Evolutionary conservation across 2,797 vertebrate genomes (phyloP).

Genomic region (Lemur catta): DNA sequence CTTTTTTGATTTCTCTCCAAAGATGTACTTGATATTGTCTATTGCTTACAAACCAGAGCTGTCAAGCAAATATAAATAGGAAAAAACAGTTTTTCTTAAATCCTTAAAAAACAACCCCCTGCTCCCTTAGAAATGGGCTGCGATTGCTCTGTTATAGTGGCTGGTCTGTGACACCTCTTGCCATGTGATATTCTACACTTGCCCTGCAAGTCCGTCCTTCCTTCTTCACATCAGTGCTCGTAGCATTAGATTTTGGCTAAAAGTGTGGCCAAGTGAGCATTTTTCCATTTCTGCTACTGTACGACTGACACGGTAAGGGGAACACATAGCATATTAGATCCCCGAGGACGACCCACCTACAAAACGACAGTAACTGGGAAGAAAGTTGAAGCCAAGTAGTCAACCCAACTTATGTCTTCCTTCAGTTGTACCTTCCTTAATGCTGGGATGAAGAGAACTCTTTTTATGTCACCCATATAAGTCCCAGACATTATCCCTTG

Average conservation of each 20-base stretch:
- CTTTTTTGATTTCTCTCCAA: not conserved
- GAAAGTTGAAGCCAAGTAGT: not conserved
- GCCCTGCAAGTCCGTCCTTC: not conserved
- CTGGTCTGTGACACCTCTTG: not conserved
- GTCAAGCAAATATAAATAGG: not conserved
- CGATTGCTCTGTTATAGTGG: not conserved
- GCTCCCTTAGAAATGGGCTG: not conserved
- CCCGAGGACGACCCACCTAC: not conserved
- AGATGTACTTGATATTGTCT: not conserved
- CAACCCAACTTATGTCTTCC: not conserved
- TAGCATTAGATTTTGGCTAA: not conserved
- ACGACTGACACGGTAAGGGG: not conserved
- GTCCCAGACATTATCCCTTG: not conserved
- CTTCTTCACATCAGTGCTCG: not conserved
- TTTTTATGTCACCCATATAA: not conserved
- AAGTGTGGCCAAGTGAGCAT: not conserved
- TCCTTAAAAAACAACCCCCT: not conserved
- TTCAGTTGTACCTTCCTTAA: not conserved
- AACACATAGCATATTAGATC: not conserved
- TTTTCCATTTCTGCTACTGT: not conserved
- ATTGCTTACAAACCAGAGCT: not conserved
- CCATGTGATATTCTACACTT: not conserved
- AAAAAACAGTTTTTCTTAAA: not conserved
- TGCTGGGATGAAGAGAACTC: not conserved
- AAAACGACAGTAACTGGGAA: not conserved